phyloP scores from a whole-genome alignment of 2,888 invertebrate species.

The Athripsodes cinereus region DNA sequence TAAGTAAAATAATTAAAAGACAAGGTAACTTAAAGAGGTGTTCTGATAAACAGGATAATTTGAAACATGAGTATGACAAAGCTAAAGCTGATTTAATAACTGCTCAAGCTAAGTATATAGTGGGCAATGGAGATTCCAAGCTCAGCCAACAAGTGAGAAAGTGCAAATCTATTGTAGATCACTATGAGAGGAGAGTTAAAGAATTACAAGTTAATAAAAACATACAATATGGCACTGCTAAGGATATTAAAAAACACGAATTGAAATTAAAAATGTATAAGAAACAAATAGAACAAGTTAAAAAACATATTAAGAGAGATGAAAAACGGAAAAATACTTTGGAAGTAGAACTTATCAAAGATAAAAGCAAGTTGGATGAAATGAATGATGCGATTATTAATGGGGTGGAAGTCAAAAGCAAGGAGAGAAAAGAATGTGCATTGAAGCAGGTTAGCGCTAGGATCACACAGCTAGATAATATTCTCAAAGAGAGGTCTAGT shows the following conservation, averaged over 20 bases:
- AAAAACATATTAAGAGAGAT: constrained; percentile 66
- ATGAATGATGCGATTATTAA: constrained; percentile 38
- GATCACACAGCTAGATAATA: constrained; percentile 62
- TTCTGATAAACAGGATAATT: constrained; percentile 56
- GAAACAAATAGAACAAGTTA: constrained; percentile 69
- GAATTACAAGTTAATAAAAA: constrained; percentile 46
- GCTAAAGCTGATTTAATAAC: constrained; percentile 51
- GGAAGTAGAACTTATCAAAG: constrained; percentile 58
- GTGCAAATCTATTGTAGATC: constrained; percentile 36
- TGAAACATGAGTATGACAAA: constrained; percentile 55
- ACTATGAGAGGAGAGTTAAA: constrained; percentile 38
- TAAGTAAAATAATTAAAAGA: constrained; percentile 43
- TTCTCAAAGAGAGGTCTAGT: constrained; percentile 63
- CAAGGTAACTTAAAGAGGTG: constrained; percentile 38
- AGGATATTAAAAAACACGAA: constrained; percentile 67
- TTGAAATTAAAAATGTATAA: constrained; percentile 67
- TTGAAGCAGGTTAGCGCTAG: constrained; percentile 59
- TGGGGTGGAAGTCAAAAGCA: constrained; percentile 45
- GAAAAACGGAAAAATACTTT: constrained; percentile 64
- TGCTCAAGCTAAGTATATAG: constrained; percentile 52
- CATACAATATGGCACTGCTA: constrained; percentile 50
- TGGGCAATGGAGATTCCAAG: constrained; percentile 49
- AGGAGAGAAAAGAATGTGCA: constrained; percentile 53
- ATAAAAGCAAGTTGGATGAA: constrained; percentile 48
- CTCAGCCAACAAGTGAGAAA: constrained; percentile 38